A percentile compares a stretch with the other conserved stretches of the same genome.
Evolutionary conservation across 2,797 vertebrate species (phyloP).

Genomic region (Anableps anableps): DNA sequence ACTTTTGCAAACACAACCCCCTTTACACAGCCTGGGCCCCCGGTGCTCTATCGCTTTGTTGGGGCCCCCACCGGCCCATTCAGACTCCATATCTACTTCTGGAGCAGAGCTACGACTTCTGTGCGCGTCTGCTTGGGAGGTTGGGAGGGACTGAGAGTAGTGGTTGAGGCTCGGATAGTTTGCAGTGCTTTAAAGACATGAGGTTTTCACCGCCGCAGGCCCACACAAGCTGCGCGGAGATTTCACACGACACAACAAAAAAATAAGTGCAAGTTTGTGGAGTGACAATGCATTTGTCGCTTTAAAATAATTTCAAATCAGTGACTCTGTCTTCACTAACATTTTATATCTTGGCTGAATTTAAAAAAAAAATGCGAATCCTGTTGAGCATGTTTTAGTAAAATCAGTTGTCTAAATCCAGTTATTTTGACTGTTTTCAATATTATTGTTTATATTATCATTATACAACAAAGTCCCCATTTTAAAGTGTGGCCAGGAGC

Average conservation of each 20-base stretch:
- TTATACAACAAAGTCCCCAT: slow-evolving; percentile 4
- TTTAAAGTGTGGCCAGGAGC: neutral
- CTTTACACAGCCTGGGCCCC: slow-evolving; percentile 48
- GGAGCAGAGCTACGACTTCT: slow-evolving; percentile 6
- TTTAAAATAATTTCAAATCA: slow-evolving; percentile 25
- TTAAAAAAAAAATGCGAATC: neutral
- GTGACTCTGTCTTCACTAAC: neutral
- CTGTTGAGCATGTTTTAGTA: neutral
- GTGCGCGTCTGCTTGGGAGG: slow-evolving; percentile 50
- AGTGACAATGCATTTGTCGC: slow-evolving; percentile 18
- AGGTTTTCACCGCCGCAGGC: slow-evolving; percentile 49
- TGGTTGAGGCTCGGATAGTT: slow-evolving; percentile 43
- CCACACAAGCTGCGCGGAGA: slow-evolving; percentile 51
- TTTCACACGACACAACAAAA: slow-evolving; percentile 14
- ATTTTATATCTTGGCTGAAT: neutral
- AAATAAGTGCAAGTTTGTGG: slow-evolving; percentile 28
- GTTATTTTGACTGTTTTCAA: neutral
- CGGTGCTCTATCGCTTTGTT: slow-evolving; percentile 10
- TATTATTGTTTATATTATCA: slow-evolving; percentile 5
- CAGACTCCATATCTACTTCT: slow-evolving; percentile 4
- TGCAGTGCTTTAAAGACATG: slow-evolving; percentile 48
- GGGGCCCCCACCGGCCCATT: slow-evolving; percentile 7
- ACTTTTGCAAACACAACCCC: slow-evolving; percentile 72
- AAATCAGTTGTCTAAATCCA: neutral
- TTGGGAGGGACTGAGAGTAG: slow-evolving; percentile 44